A percentile compares a stretch with the other conserved stretches of the same genome.
phyloP scores from a whole-genome alignment of 2,888 invertebrate genomes.

The Synergus japonicus region DNA sequence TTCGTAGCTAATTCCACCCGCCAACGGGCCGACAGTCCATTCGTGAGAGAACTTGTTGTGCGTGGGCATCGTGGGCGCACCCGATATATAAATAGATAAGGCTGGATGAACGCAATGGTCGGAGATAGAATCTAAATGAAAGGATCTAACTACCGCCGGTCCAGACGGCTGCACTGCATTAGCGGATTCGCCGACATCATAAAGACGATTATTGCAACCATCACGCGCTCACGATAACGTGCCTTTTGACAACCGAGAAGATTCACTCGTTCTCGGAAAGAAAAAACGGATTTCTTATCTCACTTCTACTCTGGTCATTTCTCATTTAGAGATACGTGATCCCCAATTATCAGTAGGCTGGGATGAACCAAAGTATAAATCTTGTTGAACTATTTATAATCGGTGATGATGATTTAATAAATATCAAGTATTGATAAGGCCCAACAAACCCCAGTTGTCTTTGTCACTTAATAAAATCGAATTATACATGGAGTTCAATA shows the following conservation, averaged over 20 bases:
- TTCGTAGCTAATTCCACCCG: slow-evolving; percentile 58
- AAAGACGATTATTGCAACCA: slow-evolving; percentile 35
- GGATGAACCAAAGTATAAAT: not conserved
- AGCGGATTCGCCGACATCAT: slow-evolving; percentile 24
- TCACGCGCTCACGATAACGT: slow-evolving; percentile 26
- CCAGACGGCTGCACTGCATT: slow-evolving; percentile 40
- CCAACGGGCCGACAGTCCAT: slow-evolving; percentile 39
- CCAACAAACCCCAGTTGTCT: no score
- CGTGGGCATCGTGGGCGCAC: slow-evolving; percentile 17
- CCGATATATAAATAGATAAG: slow-evolving; percentile 70
- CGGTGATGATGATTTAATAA: no score
- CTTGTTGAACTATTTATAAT: not conserved
- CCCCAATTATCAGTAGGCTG: no score
- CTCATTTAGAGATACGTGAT: not conserved
- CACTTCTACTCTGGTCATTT: not conserved
- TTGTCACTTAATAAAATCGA: no score
- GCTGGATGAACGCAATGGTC: slow-evolving; percentile 62
- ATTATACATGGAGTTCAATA: no score
- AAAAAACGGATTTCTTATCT: not conserved
- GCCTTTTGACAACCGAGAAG: not conserved
- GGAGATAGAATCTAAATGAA: slow-evolving; percentile 64
- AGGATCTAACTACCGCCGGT: slow-evolving; percentile 55
- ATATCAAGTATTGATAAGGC: no score
- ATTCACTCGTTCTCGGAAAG: not conserved
- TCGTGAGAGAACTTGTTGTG: slow-evolving; percentile 37